Evolutionary conservation across 2,113 vertebrate genomes (phyloP), one percentile per base, ranked within the genome.

Genomic region (Camelus dromedarius): DNA sequence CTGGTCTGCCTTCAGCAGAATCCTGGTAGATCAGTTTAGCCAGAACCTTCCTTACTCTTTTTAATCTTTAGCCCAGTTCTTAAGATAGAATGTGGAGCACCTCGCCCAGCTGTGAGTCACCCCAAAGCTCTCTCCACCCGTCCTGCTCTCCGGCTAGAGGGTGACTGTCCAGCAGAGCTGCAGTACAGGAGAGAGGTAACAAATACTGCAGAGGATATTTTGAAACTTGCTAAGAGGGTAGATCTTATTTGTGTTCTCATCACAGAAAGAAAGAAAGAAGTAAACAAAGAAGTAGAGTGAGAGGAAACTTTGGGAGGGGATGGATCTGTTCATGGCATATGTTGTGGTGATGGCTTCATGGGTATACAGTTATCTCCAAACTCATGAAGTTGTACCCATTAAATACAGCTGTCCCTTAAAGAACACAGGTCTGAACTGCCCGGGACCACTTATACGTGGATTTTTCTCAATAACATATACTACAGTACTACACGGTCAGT

Each of bases 301-400:
- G 14, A 70, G 38, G 28, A 69, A 70, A 80, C 35, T 35, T 86
- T 15, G 19, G 50, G 50, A 77, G 50, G 50, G 56, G 50, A 48
- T 0, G 2, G 12, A 13, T 54, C 28, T 86, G 22, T 93, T 69
- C 35, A 67, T 12, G 15, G 22, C 30, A 32, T 69, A 35, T 64
- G 64, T 46, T 8, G 3, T 56, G 3, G 35, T n/a, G 20, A 70
- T 50, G 24, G 12, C 38, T 69, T 72, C 66, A 60, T 6, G 5
- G 15, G 26, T 87, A 18, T 73, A 50, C 46, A 70, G 30, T 58
- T 91, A n/a, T 48, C 38, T 46, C 77, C 32, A 48, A 60, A 48
- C 52, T 81, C 60, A 90, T 42, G 32, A 79, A 76, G 42, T 48
- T 54, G n/a, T 54, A 79, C n/a, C 42, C n/a, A 79, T 15, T 79